Evolutionary conservation across 2,113 vertebrate species (phyloP), one percentile per base, ranked within the genome.

Genomic region (Pedionomus torquatus): DNA sequence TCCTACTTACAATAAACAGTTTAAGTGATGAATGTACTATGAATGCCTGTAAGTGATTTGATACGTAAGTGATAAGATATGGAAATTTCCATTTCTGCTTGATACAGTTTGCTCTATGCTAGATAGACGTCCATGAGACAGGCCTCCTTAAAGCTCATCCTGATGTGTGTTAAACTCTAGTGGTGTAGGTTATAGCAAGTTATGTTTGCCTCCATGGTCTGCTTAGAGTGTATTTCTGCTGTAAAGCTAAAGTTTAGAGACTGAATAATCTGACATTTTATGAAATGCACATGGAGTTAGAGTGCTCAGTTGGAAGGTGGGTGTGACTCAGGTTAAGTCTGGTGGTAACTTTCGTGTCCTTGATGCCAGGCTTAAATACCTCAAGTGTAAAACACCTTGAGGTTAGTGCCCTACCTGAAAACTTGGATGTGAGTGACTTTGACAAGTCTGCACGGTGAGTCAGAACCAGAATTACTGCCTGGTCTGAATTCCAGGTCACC

Each of bases 1-100:
- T 70, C 17, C 39, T 10, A 0, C 19, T n/a, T n/a, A 33, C 9
- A 46, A 18, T 10, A 76, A 57, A 31, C 1, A 0, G 18, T 43
- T 12, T 20, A 48, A 28, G 14, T 66, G 19, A 71, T 71, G 23
- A 80, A 71, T 31, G 19, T 33, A 31, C 31, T n/a, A 7, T 63
- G 76, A 37, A 30, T 33, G 25, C 39, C 13, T 77, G 2, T 26
- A 18, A n/a, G 33, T 25, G 35, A 65, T 70, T 12, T 49, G 48
- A 25, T 49, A 49, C 13, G 10, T 49, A 25, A 49, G 48, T 49
- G 48, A 49, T 49, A 49, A 49, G 48, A 0, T 39, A 7, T 15
- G 17, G 58, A 72, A 72, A 37, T 58, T 31, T 39, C 30, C 51
- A 14, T 11, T 64, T 88, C 17, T 35, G n/a, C 35, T 60, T 64